Percentiles rank a stretch among this genome's conserved stretches.
These are phyloP conservation scores for Sebastes fasciatus DNA, from an alignment of 2,113 vertebrate species.

Conservation along the genomic window DNA sequence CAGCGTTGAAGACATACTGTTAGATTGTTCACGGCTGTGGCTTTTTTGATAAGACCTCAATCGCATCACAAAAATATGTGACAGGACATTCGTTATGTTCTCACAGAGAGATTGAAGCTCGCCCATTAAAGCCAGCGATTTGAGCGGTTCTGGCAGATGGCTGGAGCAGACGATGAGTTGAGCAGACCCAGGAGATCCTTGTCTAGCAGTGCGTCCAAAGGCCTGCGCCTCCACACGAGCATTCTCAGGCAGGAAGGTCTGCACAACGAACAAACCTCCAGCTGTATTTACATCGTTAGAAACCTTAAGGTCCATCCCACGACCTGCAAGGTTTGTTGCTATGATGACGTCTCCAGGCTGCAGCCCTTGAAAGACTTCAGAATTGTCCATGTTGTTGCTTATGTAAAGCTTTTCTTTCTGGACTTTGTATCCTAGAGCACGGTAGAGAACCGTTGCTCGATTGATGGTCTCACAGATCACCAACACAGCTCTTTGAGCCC, in stretches of 20 bases:
- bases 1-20: background rate
- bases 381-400: slow-evolving; percentile 72
- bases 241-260: slow-evolving; percentile 77
- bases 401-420: slow-evolving; percentile 55
- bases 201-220: slow-evolving; percentile 77
- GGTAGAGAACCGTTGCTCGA: slow-evolving; percentile 43
- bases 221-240: slow-evolving; percentile 76
- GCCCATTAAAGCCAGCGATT: background rate
- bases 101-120: fast-evolving
- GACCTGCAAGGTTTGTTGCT: slow-evolving; percentile 79
- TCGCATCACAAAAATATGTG: background rate
- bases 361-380: slow-evolving; percentile 7
- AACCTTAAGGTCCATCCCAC: slow-evolving; percentile 76
- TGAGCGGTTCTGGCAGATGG: slow-evolving; percentile 46
- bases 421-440: background rate
- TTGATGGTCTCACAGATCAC: slow-evolving; percentile 81
- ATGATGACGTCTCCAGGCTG: slow-evolving; percentile 64
- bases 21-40: background rate
- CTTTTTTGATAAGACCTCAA: background rate
- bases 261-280: slow-evolving; percentile 78
- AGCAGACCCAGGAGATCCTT: slow-evolving; percentile 79
- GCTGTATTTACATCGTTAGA: slow-evolving; percentile 51
- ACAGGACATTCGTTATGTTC: background rate
- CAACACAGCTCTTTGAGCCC: slow-evolving; percentile 69
- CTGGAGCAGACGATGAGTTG: slow-evolving; percentile 71